Evolutionary conservation across 2,888 invertebrate genomes (phyloP).

Genomic region (Lasioglossum oenotherae): DNA sequence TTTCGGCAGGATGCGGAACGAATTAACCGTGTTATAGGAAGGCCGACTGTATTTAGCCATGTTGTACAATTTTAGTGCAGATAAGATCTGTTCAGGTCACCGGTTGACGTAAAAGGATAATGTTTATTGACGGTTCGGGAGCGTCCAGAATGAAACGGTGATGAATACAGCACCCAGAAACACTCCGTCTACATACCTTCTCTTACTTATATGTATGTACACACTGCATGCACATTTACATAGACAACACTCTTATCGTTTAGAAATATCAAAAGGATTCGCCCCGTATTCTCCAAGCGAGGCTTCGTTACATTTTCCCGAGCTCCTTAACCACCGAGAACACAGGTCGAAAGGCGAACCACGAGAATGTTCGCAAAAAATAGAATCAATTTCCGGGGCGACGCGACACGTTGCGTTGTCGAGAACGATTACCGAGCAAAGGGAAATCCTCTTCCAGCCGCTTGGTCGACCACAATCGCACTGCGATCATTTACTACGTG

Average conservation of each 20-base stretch:
- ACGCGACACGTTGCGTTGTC: not conserved
- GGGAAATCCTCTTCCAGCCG: slow-evolving; percentile 26
- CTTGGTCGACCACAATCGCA: not conserved
- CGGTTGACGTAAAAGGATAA: not conserved
- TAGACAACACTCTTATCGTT: slow-evolving; percentile 73
- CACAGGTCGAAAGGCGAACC: slow-evolving; percentile 32
- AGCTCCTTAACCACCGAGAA: slow-evolving; percentile 5
- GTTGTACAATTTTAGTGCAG: not conserved
- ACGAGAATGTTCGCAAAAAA: slow-evolving; percentile 38
- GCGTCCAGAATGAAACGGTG: slow-evolving; percentile 47
- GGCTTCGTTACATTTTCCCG: slow-evolving; percentile 29
- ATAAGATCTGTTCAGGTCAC: not conserved
- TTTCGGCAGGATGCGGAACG: not conserved
- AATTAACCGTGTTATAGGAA: not conserved
- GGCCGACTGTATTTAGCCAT: not conserved
- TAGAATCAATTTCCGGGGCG: slow-evolving; percentile 42
- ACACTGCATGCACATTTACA: slow-evolving; percentile 72
- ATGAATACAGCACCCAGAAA: slow-evolving; percentile 49
- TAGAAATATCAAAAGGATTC: slow-evolving; percentile 73
- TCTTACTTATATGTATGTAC: slow-evolving; percentile 64
- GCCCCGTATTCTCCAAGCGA: slow-evolving; percentile 39
- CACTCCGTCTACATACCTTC: slow-evolving; percentile 43
- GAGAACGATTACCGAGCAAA: slow-evolving; percentile 37
- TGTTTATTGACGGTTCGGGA: slow-evolving; percentile 38
- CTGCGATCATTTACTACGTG: not conserved